Base-by-base conservation (phyloP, 2,113 vertebrate genomes). In the Nothocercus nigrocapillus region DNA sequence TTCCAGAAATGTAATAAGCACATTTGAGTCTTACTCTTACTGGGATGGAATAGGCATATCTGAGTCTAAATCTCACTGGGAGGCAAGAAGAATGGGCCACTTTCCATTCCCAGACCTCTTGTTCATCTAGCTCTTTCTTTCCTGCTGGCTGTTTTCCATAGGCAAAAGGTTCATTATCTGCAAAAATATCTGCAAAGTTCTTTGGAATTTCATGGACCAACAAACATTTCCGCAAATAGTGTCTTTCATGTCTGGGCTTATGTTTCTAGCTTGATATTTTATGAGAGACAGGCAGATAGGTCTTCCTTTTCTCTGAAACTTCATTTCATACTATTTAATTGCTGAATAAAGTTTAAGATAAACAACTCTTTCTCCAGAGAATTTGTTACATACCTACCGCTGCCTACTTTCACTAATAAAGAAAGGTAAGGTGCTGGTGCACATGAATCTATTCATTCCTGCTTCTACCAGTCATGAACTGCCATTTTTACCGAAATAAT, bases 221-320 rank as follows among this genome's bases (percentile, higher is more conserved):
- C 28, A 80, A 75, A 67, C 42, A 44, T n/a, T 72, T 9, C 14
- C 28, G 63, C 22, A 72, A 68, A 68, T 11, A 24, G 0, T 42
- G 10, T 40, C 4, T 53, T 90, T 82, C 34, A 2, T 24, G 5
- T 27, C 34, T 25, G 61, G 42, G 1, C 5, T 77, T 68, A 15
- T 13, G 30, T 64, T 80, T 79, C 27, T 67, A 86, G 47, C 9
- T 3, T 7, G 4, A 12, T 40, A 3, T 1, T 75, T 85, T 91
- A 32, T 0, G 0, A 47, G 19, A 90, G 15, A 42, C 5, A 61
- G 1, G 2, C 32, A 80, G 2, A 2, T 36, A 69, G 5, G 3
- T 72, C 38, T 69, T 64, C 15, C 5, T 74, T 82, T 20, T 53
- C 40, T 75, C 4, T 59, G 32, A 63, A 58, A 68, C 51, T 22